Percentiles rank a stretch among this genome's conserved stretches.
phyloP scores from a whole-genome alignment of 1,140 invertebrate genomes.

The Drosophila busckii region DNA sequence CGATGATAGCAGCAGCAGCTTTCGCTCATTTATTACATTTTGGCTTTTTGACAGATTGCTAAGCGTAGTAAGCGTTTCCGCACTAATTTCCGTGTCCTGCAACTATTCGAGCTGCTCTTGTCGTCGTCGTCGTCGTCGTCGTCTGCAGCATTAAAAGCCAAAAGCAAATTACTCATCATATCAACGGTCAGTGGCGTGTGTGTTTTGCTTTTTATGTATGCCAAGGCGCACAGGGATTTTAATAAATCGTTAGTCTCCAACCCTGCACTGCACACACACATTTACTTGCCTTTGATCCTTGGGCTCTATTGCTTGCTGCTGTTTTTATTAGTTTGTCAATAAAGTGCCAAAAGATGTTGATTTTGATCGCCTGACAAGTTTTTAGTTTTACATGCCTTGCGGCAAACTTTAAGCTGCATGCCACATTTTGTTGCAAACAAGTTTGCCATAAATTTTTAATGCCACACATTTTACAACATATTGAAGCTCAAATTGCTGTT shows the following conservation, averaged over 20 bases:
- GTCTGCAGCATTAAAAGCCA: slow-evolving; percentile 59
- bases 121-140: slow-evolving; percentile 6
- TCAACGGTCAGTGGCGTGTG: slow-evolving; percentile 54
- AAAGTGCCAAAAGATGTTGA: slow-evolving; percentile 72
- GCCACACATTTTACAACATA: slow-evolving; percentile 23
- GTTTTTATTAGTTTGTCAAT: slow-evolving; percentile 74
- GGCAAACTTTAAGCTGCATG: slow-evolving; percentile 20
- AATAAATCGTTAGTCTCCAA: slow-evolving; percentile 58
- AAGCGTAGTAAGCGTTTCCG: slow-evolving; percentile 71
- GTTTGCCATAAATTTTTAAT: slow-evolving; percentile 71
- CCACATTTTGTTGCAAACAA: no score
- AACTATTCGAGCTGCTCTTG: slow-evolving; percentile 42
- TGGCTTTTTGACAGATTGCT: slow-evolving; percentile 76
- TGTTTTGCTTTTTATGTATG: slow-evolving; percentile 56
- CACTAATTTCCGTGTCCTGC: slow-evolving; percentile 73
- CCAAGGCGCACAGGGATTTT: slow-evolving; percentile 64
- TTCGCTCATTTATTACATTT: slow-evolving; percentile 70
- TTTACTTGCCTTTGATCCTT: slow-evolving; percentile 1
- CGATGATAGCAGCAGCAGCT: slow-evolving; percentile 8
- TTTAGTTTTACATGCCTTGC: slow-evolving; percentile 2
- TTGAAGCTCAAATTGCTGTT: neutral
- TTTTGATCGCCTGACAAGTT: slow-evolving; percentile 39
- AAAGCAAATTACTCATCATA: slow-evolving; percentile 75
- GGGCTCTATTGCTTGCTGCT: no score
- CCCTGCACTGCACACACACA: neutral